Percentiles rank a stretch among this genome's conserved stretches.
phyloP scores from a whole-genome alignment of 2,888 invertebrate species.

The Meteorus cinctellus region DNA sequence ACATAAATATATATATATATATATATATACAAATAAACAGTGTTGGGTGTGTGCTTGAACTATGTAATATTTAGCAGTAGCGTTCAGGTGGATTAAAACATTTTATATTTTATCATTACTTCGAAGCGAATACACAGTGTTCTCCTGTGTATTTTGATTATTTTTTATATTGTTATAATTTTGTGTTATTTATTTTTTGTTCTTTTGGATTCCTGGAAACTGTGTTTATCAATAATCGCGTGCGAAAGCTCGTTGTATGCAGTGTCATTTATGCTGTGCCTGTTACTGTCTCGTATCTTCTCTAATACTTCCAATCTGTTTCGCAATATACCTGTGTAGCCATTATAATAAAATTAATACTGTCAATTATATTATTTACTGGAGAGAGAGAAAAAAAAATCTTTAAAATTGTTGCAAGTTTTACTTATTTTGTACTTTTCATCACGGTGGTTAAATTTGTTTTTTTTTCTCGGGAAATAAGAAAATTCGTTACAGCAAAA shows the following conservation, averaged over 20 bases:
- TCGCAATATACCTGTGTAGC: constrained; percentile 21
- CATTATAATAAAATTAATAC: constrained; percentile 14
- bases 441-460: neutral
- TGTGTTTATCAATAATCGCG: constrained; percentile 35
- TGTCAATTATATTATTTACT: constrained; percentile 5
- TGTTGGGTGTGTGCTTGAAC: constrained; percentile 55
- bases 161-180: constrained; percentile 4
- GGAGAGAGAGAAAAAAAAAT: neutral
- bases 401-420: neutral
- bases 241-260: constrained; percentile 53
- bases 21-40: constrained; percentile 37
- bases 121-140: constrained; percentile 18
- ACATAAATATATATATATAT: too few species aligned
- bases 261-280: constrained; percentile 57
- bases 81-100: constrained; percentile 34
- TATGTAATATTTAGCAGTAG: constrained; percentile 50
- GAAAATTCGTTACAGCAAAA: too few species aligned
- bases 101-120: constrained; percentile 8
- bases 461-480: neutral
- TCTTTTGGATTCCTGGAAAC: constrained; percentile 7
- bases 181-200: constrained; percentile 5
- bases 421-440: neutral
- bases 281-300: constrained; percentile 50
- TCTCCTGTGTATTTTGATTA: constrained; percentile 1
- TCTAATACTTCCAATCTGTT: constrained; percentile 38